A percentile compares a stretch with the other conserved stretches of the same genome.
Conservation (phyloP, 2,113 vertebrate species). For the Oryzias melastigma region DNA sequence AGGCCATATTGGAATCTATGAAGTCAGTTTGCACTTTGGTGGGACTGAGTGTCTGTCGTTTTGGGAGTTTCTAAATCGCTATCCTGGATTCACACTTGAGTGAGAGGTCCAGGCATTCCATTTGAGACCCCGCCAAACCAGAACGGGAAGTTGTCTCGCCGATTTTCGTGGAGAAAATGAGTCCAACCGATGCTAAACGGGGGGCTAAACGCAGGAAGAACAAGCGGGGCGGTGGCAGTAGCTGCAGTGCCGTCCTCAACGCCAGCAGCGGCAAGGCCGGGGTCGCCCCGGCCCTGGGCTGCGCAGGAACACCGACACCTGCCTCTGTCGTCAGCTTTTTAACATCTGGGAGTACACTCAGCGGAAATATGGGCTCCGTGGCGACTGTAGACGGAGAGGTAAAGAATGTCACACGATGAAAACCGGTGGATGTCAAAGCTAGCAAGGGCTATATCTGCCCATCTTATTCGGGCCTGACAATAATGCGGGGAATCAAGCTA, state of each 20-base stretch:
- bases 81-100: slow-evolving; percentile 35
- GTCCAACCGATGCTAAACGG: slow-evolving; percentile 94
- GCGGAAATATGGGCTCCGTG: slow-evolving; percentile 64
- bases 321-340: slow-evolving; percentile 74
- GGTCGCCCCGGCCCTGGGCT: slow-evolving; percentile 78
- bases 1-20: slow-evolving; percentile 83
- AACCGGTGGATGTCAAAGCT: slow-evolving; percentile 28
- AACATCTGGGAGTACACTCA: slow-evolving; percentile 59
- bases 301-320: slow-evolving; percentile 71
- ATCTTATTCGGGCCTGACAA: slow-evolving; percentile 58
- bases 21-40: slow-evolving; percentile 75
- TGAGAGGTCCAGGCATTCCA: slow-evolving; percentile 47
- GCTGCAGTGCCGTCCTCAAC: slow-evolving; percentile 80
- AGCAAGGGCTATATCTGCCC: slow-evolving; percentile 52
- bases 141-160: slow-evolving; percentile 70
- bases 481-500: slow-evolving; percentile 41
- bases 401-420: slow-evolving; percentile 49
- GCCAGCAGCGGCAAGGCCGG: slow-evolving; percentile 80
- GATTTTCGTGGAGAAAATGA: slow-evolving; percentile 79
- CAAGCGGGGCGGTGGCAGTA: slow-evolving; percentile 90
- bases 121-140: slow-evolving; percentile 52
- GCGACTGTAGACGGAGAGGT: slow-evolving; percentile 79
- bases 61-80: slow-evolving; percentile 63
- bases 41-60: slow-evolving; percentile 61
- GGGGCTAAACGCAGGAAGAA: slow-evolving; percentile 96